A percentile compares a stretch with the other conserved stretches of the same genome.
These are phyloP conservation scores for Erythrocercus mccallii DNA, from an alignment of 2,113 vertebrate species.

Conservation along the genomic window DNA sequence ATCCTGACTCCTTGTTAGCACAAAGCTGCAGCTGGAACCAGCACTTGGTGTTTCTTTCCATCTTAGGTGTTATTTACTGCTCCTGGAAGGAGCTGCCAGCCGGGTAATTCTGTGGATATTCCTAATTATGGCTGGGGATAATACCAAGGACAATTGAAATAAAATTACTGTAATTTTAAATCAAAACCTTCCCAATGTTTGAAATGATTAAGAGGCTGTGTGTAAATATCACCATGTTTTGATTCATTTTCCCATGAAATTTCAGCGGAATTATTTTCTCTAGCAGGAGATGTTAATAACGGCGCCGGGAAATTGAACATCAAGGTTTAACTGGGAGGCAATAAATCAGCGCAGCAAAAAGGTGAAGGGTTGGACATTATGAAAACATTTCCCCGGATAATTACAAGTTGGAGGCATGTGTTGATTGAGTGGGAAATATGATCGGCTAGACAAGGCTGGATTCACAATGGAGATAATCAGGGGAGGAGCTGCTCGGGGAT, in stretches of 20 bases:
- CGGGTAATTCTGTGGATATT: background rate
- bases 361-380: constrained; percentile 23
- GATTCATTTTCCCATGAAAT: constrained; percentile 34
- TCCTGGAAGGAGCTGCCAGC: background rate
- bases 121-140: constrained; percentile 16
- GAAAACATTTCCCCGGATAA: constrained; percentile 44
- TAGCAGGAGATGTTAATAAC: constrained; percentile 16
- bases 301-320: constrained; percentile 27
- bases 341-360: constrained; percentile 46
- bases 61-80: background rate
- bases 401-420: constrained; percentile 13
- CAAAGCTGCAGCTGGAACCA: background rate
- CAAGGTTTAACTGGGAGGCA: constrained; percentile 10
- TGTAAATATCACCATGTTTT: constrained; percentile 10
- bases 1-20: background rate
- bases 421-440: constrained; percentile 46
- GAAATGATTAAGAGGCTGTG: background rate
- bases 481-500: background rate
- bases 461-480: constrained; percentile 23
- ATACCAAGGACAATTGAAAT: constrained; percentile 36
- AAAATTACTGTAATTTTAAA: constrained; percentile 35
- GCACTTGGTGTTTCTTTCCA: background rate
- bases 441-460: background rate
- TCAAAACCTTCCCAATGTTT: background rate
- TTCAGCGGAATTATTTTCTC: background rate